These are phyloP conservation scores for Erynnis tages DNA, from an alignment of 2,888 invertebrate species.

Conservation along the genomic window DNA sequence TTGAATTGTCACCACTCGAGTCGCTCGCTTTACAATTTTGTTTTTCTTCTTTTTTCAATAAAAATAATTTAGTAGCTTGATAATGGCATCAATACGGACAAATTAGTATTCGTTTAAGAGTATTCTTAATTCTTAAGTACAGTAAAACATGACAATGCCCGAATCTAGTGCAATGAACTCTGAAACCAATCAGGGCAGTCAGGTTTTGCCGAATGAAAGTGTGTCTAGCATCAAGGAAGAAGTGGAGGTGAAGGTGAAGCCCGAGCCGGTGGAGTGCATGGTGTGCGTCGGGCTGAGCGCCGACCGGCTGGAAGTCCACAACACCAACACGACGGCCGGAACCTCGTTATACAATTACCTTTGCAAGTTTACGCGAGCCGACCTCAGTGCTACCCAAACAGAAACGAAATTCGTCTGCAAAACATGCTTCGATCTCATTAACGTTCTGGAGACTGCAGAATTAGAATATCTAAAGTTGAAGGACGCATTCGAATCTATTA, in stretches of 20 bases:
- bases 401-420: constrained; percentile 55
- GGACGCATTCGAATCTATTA: constrained; percentile 61
- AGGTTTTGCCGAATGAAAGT: constrained; percentile 40
- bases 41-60: constrained; percentile 33
- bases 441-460: constrained; percentile 65
- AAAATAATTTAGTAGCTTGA: constrained; percentile 24
- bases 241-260: constrained; percentile 54
- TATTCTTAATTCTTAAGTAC: neutral
- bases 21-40: constrained; percentile 36
- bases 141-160: constrained; percentile 46
- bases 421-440: constrained; percentile 61
- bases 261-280: constrained; percentile 60
- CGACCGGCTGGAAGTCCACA: constrained; percentile 51
- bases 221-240: constrained; percentile 50
- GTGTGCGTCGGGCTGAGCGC: constrained; percentile 52
- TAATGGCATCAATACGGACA: constrained; percentile 1
- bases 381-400: constrained; percentile 42
- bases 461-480: constrained; percentile 62
- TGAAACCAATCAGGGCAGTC: constrained; percentile 42
- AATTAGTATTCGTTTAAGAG: neutral
- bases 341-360: constrained; percentile 53
- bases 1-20: constrained; percentile 34
- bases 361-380: constrained; percentile 50
- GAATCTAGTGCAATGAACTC: constrained; percentile 58
- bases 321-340: constrained; percentile 49